Base-by-base conservation (phyloP, 2,888 invertebrate genomes). In the Pollenia griseotomentosa region DNA sequence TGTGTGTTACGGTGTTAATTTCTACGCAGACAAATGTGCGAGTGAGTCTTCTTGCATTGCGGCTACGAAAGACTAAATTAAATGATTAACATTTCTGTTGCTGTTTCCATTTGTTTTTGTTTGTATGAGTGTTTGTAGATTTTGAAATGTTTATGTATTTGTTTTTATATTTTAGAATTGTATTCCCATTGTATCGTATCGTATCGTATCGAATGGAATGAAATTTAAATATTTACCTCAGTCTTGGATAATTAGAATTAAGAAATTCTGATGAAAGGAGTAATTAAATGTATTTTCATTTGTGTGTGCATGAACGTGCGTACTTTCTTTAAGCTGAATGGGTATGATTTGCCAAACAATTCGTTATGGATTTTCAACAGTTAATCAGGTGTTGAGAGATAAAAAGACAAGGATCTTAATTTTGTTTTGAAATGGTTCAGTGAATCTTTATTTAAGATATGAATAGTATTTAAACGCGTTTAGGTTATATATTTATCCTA, bases 1-100 rank as follows among this genome's bases (percentile, higher is more conserved):
- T 83, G 86, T 85, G 81, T 65, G 81, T 85, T 70, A 82, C 89
- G 89, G 89, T 90, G 90, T 92, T 90, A 88, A 83, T 83, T 83
- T 83, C 70, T 48, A 71, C 46, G 46, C 70, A 79, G 65, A n/a
- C 68, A 70, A 83, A 65, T 70, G 70, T 63, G 61, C 55, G 71
- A 78, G 42, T 33, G 33, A 33, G 6, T 33, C 33, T 33, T 87
- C 75, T 78, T 74, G 79, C 89, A 87, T 87, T 83, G 88, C 89
- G 91, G 93, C 87, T 84, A 65, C 78, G 61, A 73, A 87, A 82
- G 81, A 84, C 81, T 82, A 70, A 87, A 84, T 87, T 84, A 81
- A 84, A 87, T 84, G 87, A 84, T 87, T 84, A 87, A 87, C 78
- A 78, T 87, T 84, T 81, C 71, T 83, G 68, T 74, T 46, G 68